A percentile compares a stretch with the other conserved stretches of the same genome.
Evolutionary conservation across 2,113 vertebrate genomes (phyloP).

Genomic region (Tragelaphus scriptus): DNA sequence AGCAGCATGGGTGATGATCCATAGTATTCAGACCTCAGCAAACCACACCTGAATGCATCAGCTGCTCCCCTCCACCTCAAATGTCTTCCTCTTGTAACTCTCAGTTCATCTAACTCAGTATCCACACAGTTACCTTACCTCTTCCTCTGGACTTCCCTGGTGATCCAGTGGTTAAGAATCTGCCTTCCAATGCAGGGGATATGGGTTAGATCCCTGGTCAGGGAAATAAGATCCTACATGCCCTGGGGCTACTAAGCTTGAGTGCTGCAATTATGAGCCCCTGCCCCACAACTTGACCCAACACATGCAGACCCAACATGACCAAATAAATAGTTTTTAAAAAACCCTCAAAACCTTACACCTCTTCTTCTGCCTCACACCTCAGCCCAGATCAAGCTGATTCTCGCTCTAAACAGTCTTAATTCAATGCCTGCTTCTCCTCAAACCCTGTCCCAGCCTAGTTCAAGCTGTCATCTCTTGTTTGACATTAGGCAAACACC

Average conservation of each 20-base stretch:
- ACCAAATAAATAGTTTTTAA: not conserved
- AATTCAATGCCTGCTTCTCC: not conserved
- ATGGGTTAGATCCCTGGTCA: not conserved
- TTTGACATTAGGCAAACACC: not conserved
- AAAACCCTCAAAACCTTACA: not conserved
- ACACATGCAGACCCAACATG: not conserved
- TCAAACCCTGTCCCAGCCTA: not conserved
- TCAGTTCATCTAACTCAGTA: not conserved
- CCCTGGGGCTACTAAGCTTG: not conserved
- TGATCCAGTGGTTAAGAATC: not conserved
- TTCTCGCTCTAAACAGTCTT: not conserved
- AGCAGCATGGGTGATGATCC: not conserved
- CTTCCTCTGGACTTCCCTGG: not conserved
- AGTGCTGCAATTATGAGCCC: not conserved
- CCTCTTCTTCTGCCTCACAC: not conserved
- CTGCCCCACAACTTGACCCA: not conserved
- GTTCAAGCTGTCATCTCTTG: not conserved
- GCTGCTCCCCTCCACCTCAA: too few species aligned
- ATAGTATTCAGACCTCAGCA: not conserved
- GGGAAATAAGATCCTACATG: not conserved
- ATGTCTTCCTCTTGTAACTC: not conserved
- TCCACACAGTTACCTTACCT: not conserved
- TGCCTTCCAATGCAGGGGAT: not conserved
- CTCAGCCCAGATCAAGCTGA: not conserved
- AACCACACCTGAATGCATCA: not conserved